These are phyloP conservation scores for Chlamydotis undulata DNA, from an alignment of 2,113 vertebrate genomes.

Conservation along the genomic window DNA sequence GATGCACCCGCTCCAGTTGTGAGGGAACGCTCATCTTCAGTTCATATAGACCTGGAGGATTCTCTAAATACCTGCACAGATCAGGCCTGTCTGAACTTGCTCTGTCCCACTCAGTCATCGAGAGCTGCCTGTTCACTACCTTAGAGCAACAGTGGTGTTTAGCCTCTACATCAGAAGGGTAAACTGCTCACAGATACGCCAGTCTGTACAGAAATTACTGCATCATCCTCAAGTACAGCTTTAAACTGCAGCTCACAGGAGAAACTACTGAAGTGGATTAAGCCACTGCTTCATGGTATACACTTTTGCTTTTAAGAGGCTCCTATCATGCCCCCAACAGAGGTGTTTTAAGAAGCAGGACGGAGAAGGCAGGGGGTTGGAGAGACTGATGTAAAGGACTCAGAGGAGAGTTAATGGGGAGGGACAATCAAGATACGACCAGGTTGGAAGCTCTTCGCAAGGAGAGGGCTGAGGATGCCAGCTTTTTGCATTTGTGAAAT, in stretches of 20 bases:
- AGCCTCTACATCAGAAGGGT: neutral
- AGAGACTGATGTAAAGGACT: neutral
- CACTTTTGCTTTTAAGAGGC: neutral
- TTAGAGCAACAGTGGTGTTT: neutral
- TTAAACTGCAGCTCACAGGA: neutral
- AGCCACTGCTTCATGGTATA: neutral
- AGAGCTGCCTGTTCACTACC: neutral
- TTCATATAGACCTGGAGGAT: neutral
- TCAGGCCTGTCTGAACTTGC: neutral
- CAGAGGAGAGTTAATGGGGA: neutral
- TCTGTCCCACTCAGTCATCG: neutral
- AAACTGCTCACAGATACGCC: neutral
- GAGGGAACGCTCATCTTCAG: neutral
- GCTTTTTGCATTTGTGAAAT: neutral
- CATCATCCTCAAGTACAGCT: neutral
- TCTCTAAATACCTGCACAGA: neutral
- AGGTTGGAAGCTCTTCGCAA: neutral
- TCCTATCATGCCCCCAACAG: neutral
- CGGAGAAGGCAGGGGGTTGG: neutral
- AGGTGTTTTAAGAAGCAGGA: neutral
- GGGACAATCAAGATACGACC: rapidly evolving
- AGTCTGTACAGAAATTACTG: neutral
- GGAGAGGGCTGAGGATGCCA: neutral
- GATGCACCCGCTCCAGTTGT: neutral
- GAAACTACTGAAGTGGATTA: neutral